Conservation (phyloP, 2,113 vertebrate species). For the Rhipidura dahli region DNA sequence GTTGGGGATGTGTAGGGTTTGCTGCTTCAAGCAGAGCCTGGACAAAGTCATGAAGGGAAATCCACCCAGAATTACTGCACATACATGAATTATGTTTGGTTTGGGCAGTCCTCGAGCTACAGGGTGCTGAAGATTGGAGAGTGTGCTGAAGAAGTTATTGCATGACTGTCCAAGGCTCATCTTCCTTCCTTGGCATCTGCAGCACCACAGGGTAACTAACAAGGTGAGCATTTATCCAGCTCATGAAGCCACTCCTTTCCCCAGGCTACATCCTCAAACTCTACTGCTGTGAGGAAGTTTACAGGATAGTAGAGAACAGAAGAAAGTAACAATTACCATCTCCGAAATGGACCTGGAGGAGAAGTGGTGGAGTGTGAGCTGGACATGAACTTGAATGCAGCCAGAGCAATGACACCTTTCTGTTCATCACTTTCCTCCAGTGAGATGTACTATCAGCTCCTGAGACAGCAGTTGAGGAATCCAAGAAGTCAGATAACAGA, state of each 20-base stretch:
- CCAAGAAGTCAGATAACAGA: neutral
- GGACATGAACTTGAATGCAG: neutral
- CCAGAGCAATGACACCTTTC: neutral
- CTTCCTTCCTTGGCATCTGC: neutral
- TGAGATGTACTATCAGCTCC: neutral
- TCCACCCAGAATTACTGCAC: neutral
- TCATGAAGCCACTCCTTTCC: neutral
- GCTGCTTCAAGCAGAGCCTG: neutral
- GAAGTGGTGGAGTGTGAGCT: neutral
- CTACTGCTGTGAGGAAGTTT: neutral
- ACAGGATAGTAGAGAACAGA: neutral
- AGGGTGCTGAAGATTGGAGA: neutral
- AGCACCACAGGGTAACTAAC: neutral
- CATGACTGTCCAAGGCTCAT: neutral
- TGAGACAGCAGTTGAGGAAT: neutral
- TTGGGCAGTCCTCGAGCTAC: neutral
- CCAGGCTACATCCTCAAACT: neutral
- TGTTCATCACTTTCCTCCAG: neutral
- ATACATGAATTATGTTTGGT: fast-evolving
- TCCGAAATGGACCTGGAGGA: neutral
- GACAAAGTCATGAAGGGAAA: neutral
- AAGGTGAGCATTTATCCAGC: neutral
- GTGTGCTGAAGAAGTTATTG: neutral
- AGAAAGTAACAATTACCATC: neutral
- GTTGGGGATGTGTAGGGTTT: neutral